phyloP scores from a whole-genome alignment of 2,888 invertebrate genomes.

The Polymixis lichenea region DNA sequence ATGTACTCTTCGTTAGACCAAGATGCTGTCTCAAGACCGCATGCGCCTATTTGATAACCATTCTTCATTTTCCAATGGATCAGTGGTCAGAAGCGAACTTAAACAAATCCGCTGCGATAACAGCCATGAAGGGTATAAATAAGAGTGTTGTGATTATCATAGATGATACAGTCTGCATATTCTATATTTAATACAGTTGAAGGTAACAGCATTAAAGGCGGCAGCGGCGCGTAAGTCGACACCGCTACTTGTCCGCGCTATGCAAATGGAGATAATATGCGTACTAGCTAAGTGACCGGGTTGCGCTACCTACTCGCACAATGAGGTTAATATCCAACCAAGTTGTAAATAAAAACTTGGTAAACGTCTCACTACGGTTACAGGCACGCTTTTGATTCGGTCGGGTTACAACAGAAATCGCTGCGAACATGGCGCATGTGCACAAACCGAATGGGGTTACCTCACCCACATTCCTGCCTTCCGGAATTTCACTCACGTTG shows the following conservation, averaged over 20 bases:
- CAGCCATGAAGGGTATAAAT: not conserved
- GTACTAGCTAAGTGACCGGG: conserved; percentile 87
- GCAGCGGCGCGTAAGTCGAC: conserved; percentile 82
- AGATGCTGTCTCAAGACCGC: not conserved
- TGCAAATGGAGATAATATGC: conserved; percentile 88
- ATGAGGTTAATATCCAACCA: conserved; percentile 84
- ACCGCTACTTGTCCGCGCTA: conserved; percentile 87
- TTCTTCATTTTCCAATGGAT: not conserved
- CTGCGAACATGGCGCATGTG: conserved; percentile 85
- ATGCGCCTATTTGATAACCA: not conserved
- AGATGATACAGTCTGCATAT: conserved; percentile 56
- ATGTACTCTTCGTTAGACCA: not conserved
- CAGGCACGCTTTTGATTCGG: conserved; percentile 77
- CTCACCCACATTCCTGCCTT: conserved; percentile 88
- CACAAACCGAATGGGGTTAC: conserved; percentile 86
- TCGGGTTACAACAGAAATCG: conserved; percentile 84
- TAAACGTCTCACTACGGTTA: conserved; percentile 72
- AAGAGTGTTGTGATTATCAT: conserved; percentile 7
- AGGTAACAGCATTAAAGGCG: conserved; percentile 77
- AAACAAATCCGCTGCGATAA: not conserved
- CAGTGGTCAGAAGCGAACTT: not conserved
- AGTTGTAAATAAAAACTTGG: conserved; percentile 80
- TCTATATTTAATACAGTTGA: conserved; percentile 75
- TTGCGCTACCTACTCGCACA: conserved; percentile 84
- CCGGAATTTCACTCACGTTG: conserved; percentile 88